These are phyloP conservation scores for Aselliscus stoliczkanus DNA, from an alignment of 2,797 vertebrate species.

Conservation along the genomic window DNA sequence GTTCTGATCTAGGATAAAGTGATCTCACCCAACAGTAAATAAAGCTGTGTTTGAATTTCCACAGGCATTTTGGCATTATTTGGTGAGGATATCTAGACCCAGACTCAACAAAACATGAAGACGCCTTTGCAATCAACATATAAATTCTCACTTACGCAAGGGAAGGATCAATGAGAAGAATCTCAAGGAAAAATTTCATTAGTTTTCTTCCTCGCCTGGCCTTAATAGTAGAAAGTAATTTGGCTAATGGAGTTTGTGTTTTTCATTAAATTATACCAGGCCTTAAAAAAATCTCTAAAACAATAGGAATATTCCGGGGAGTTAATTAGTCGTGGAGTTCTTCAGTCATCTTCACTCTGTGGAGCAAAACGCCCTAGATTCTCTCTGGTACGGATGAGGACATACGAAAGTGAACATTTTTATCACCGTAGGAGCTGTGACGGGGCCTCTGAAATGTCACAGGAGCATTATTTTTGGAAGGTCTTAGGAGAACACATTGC, in stretches of 20 bases:
- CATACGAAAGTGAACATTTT: neutral
- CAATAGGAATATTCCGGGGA: conserved; percentile 50
- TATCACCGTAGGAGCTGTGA: neutral
- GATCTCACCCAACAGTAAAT: neutral
- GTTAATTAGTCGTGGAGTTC: conserved; percentile 48
- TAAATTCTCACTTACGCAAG: neutral
- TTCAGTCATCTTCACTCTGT: neutral
- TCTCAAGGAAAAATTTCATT: neutral
- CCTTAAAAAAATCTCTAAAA: conserved; percentile 60
- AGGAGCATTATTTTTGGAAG: neutral
- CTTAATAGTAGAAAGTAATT: conserved; percentile 54
- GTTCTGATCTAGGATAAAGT: neutral
- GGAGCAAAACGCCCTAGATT: neutral
- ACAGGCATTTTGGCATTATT: neutral
- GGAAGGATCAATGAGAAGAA: neutral
- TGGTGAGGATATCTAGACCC: neutral
- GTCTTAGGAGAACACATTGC: neutral
- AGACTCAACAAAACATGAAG: neutral
- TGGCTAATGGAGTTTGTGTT: conserved; percentile 67
- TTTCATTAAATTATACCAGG: conserved; percentile 57
- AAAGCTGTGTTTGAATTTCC: neutral
- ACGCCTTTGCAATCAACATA: neutral
- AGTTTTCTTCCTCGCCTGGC: neutral
- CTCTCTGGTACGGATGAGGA: neutral
- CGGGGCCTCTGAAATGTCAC: neutral